A percentile compares a stretch with the other conserved stretches of the same genome.
These are phyloP conservation scores for Nemopilema nomurai DNA, from an alignment of 30 jellyfish, hydroid and myxozoan genomes.

Conservation along the genomic window DNA sequence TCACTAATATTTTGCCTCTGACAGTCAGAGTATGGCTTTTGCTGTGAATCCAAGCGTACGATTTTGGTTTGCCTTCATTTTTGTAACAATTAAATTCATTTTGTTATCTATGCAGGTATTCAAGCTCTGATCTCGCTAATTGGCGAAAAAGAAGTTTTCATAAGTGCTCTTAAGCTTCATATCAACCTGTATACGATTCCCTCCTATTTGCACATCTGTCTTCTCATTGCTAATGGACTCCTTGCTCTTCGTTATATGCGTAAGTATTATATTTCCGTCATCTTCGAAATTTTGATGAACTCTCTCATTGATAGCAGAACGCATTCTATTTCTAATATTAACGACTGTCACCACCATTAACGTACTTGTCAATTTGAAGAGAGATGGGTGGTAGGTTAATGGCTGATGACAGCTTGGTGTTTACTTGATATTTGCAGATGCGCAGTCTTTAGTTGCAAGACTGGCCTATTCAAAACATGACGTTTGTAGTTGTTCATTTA, in stretches of 20 bases:
- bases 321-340: too few species aligned
- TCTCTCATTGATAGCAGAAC: background rate
- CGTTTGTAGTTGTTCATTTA: background rate
- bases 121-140: slow-evolving; percentile 47
- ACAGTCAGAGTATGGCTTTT: too few species aligned
- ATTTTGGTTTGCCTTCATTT: too few species aligned
- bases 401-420: too few species aligned
- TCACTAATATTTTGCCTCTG: too few species aligned
- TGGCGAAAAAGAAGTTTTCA: slow-evolving; percentile 42
- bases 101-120: slow-evolving; percentile 31
- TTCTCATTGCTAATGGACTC: background rate
- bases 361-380: too few species aligned
- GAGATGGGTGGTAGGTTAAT: too few species aligned
- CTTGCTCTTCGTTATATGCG: slow-evolving; percentile 19
- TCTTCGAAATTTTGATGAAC: background rate
- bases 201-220: slow-evolving; percentile 4
- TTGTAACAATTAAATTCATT: background rate
- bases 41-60: too few species aligned
- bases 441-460: too few species aligned
- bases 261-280: slow-evolving; percentile 6
- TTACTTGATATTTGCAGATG: too few species aligned
- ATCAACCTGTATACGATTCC: slow-evolving; percentile 57
- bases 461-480: too few species aligned
- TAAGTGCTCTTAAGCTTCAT: slow-evolving; percentile 24
- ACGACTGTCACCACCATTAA: too few species aligned